Conservation (phyloP, 2,113 vertebrate species). For the Micronycteris hirsuta region DNA sequence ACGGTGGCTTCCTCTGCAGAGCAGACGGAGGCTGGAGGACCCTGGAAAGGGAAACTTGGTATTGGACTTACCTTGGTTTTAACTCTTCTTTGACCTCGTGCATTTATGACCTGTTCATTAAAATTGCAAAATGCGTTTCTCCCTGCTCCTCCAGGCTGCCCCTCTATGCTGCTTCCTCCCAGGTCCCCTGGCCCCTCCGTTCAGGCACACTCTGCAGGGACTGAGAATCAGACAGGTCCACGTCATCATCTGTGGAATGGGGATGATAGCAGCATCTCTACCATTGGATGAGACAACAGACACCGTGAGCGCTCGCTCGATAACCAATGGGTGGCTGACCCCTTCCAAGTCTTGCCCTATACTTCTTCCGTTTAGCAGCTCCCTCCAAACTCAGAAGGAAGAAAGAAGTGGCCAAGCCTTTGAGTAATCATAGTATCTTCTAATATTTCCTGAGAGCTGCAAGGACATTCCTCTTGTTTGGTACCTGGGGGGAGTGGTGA, state of each 20-base stretch:
- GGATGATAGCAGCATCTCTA: background rate
- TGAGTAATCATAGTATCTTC: background rate
- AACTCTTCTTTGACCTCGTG: background rate
- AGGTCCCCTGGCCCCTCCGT: too few relatives aligned
- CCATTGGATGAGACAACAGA: background rate
- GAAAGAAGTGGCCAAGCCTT: background rate
- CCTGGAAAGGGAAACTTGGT: background rate
- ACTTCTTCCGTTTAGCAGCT: background rate
- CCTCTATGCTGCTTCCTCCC: rapidly evolving
- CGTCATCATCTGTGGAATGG: background rate
- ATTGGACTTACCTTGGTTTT: background rate
- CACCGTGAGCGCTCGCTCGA: too few relatives aligned
- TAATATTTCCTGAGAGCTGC: background rate
- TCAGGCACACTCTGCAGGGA: too few relatives aligned
- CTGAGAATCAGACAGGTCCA: background rate
- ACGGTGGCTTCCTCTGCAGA: background rate
- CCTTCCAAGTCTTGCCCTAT: background rate
- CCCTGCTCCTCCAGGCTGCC: background rate
- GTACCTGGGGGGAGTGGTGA: background rate
- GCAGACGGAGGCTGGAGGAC: background rate
- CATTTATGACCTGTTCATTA: background rate
- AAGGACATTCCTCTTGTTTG: background rate
- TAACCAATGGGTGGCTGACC: background rate
- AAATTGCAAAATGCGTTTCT: background rate
- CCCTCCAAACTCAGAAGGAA: background rate